Percentiles rank a stretch among this genome's conserved stretches.
Evolutionary conservation across 2,113 vertebrate genomes (phyloP).

Genomic region (Motacilla tschutschensis): DNA sequence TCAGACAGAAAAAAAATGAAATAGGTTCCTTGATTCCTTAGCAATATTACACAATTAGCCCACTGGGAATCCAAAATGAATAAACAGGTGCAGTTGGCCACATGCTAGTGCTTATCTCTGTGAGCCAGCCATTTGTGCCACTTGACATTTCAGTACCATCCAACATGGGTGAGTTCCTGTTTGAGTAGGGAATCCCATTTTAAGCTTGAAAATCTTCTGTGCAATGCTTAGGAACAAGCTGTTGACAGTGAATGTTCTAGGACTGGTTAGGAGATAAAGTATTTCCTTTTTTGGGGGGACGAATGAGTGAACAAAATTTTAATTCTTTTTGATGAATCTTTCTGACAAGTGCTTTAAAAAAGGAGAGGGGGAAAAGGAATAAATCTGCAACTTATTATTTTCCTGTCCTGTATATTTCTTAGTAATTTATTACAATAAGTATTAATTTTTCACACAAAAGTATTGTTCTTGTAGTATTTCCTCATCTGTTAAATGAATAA

Average conservation of each 20-base stretch:
- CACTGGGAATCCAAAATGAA: not conserved
- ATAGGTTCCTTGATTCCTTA: not conserved
- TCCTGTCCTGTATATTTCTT: not conserved
- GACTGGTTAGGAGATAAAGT: not conserved
- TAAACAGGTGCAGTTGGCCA: not conserved
- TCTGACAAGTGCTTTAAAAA: not conserved
- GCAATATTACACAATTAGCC: not conserved
- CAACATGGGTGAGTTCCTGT: not conserved
- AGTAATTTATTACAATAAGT: not conserved
- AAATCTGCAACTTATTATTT: not conserved
- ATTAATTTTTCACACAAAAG: not conserved
- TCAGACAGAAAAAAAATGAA: not conserved
- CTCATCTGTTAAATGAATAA: not conserved
- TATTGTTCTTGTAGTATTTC: not conserved
- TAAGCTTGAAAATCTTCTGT: not conserved
- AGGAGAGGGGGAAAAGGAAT: rapidly evolving
- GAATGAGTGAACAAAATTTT: not conserved
- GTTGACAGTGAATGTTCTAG: not conserved
- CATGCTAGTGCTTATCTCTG: not conserved
- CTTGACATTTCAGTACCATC: not conserved
- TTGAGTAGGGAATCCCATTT: not conserved
- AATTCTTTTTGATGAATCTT: not conserved
- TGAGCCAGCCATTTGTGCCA: not conserved
- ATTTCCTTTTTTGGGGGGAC: not conserved
- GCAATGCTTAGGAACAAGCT: not conserved